These are phyloP conservation scores for Caenorhabditis sulstoni DNA, from an alignment of 2,888 invertebrate genomes.

Conservation along the genomic window DNA sequence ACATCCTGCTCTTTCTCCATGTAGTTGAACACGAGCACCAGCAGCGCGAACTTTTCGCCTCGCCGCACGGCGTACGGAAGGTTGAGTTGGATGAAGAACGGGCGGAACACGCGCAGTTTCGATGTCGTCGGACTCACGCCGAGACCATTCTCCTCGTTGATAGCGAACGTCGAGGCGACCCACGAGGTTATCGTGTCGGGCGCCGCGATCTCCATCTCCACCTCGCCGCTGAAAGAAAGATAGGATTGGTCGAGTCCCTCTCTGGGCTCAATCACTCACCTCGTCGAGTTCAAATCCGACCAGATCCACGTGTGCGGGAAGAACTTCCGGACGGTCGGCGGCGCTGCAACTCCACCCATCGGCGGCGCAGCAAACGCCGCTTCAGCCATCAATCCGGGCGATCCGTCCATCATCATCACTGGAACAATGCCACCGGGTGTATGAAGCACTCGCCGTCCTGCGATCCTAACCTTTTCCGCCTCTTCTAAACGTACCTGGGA, in stretches of 20 bases:
- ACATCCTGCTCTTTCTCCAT: slow-evolving; percentile 85
- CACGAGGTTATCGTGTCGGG: slow-evolving; percentile 91
- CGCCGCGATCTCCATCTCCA: slow-evolving; percentile 84
- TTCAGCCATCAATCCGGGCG: slow-evolving; percentile 33
- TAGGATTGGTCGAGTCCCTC: not conserved
- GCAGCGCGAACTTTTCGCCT: slow-evolving; percentile 92
- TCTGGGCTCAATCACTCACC: slow-evolving; percentile 17
- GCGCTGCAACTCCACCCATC: slow-evolving; percentile 17
- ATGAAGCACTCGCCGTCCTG: not conserved
- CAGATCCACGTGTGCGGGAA: slow-evolving; percentile 79
- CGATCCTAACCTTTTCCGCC: slow-evolving; percentile 29
- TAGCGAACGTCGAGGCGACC: slow-evolving; percentile 89
- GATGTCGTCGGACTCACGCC: slow-evolving; percentile 85
- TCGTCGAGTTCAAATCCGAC: slow-evolving; percentile 48
- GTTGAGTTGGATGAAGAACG: slow-evolving; percentile 90
- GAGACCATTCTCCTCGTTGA: slow-evolving; percentile 87
- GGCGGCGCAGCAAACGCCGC: slow-evolving; percentile 32
- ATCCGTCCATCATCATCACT: slow-evolving; percentile 44
- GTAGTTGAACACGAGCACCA: slow-evolving; percentile 86
- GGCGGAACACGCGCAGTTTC: slow-evolving; percentile 87
- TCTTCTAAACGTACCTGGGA: slow-evolving; percentile 52
- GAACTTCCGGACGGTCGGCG: slow-evolving; percentile 64
- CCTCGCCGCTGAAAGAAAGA: slow-evolving; percentile 81
- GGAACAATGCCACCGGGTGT: slow-evolving; percentile 31
- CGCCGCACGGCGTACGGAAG: slow-evolving; percentile 91